Percentiles rank a stretch among this genome's conserved stretches.
These are phyloP conservation scores for Diabrotica undecimpunctata DNA, from an alignment of 1,140 invertebrate genomes.

Conservation along the genomic window DNA sequence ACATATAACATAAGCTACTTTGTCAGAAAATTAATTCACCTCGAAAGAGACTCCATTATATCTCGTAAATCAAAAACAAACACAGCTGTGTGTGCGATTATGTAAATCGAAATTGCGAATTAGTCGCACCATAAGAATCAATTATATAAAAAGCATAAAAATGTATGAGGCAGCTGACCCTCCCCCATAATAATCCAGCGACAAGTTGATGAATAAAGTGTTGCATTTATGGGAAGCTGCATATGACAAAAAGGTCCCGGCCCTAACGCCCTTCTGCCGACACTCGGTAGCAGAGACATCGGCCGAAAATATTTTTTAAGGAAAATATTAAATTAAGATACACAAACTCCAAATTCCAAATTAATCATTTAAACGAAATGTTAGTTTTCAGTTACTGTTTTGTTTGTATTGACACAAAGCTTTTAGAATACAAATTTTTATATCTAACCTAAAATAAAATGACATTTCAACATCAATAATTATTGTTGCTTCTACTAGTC, in stretches of 20 bases:
- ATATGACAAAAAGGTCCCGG: constrained; percentile 38
- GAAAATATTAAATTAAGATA: too few species aligned
- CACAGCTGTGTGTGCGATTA: constrained; percentile 29
- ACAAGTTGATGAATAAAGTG: constrained; percentile 35
- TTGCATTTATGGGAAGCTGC: constrained; percentile 46
- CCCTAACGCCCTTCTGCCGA: background rate
- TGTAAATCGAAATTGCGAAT: constrained; percentile 35
- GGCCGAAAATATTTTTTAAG: too few species aligned
- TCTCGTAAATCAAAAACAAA: constrained; percentile 20
- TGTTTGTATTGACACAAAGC: too few species aligned
- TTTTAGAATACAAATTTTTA: too few species aligned
- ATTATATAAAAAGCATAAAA: constrained; percentile 34
- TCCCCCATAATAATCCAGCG: constrained; percentile 29
- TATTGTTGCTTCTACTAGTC: too few species aligned
- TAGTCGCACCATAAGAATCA: constrained; percentile 35
- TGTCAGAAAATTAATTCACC: constrained; percentile 2
- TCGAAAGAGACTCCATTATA: constrained; percentile 8
- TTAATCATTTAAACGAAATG: too few species aligned
- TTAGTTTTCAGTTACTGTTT: too few species aligned
- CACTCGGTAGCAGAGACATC: too few species aligned
- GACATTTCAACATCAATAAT: too few species aligned
- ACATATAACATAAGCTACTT: constrained; percentile 2
- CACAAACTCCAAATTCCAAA: too few species aligned
- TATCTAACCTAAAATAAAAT: too few species aligned
- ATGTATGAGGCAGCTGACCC: constrained; percentile 26